A percentile compares a stretch with the other conserved stretches of the same genome.
Evolutionary conservation across 2,113 vertebrate genomes (phyloP).

Genomic region (Leptosomus discolor): DNA sequence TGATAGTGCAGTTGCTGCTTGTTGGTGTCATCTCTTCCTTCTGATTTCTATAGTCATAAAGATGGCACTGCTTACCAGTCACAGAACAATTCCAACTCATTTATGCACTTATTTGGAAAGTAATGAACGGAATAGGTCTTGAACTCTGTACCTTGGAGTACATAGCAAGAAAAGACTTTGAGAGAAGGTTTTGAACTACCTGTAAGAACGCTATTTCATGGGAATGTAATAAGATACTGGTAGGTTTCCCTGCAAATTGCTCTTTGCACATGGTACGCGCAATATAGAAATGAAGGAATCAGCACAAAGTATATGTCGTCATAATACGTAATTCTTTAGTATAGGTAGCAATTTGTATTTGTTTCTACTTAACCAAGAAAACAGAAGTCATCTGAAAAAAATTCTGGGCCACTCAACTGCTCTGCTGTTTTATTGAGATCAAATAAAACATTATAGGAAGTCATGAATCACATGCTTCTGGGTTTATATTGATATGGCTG

Average conservation of each 20-base stretch:
- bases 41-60: neutral
- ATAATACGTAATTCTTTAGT: neutral
- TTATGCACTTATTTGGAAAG: neutral
- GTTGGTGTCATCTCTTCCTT: neutral
- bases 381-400: neutral
- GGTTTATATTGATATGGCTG: neutral
- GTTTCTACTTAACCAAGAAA: neutral
- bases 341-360: neutral
- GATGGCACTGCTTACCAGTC: neutral
- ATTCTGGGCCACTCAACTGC: neutral
- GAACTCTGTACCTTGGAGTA: neutral
- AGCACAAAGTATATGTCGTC: neutral
- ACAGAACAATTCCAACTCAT: neutral
- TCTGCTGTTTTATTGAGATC: neutral
- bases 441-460: neutral
- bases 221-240: neutral
- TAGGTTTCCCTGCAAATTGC: neutral
- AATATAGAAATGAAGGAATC: neutral
- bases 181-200: neutral
- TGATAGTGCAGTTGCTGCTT: neutral
- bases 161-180: neutral
- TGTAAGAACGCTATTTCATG: rapidly evolving
- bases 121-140: neutral
- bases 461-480: neutral
- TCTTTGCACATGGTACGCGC: neutral